A percentile compares a stretch with the other conserved stretches of the same genome.
phyloP scores from a whole-genome alignment of 2,888 invertebrate species.

The Anagyrus pseudococci region DNA sequence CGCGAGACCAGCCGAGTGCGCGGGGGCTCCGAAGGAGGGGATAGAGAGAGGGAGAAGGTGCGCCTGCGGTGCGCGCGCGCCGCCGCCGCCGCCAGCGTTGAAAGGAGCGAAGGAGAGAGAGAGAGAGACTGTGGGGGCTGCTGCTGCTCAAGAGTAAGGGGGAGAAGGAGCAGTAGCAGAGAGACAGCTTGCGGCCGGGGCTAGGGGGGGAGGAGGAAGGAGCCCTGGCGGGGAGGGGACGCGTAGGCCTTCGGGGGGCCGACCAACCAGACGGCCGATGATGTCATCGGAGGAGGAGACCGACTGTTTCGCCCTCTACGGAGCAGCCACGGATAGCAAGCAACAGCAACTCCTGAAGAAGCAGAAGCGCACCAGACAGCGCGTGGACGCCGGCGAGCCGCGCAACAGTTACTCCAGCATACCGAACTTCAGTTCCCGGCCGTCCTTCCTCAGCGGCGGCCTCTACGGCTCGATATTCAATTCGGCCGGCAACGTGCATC shows the following conservation, averaged over 20 bases:
- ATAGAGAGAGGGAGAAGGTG: background rate
- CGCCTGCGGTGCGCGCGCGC: background rate
- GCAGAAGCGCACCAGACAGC: constrained; percentile 92
- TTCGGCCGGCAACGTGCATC: constrained; percentile 66
- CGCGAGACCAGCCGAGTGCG: constrained; percentile 18
- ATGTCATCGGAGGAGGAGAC: constrained; percentile 98
- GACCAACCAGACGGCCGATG: constrained; percentile 77
- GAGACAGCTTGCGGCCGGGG: constrained; percentile 10
- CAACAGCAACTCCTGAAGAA: constrained; percentile 81
- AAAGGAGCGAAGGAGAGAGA: background rate
- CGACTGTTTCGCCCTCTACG: constrained; percentile 92
- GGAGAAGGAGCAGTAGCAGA: constrained; percentile 41
- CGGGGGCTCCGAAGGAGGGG: constrained; percentile 25
- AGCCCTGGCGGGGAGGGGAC: constrained; percentile 69
- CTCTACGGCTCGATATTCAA: constrained; percentile 87
- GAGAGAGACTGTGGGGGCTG: background rate
- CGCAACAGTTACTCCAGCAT: constrained; percentile 90
- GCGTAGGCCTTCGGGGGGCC: constrained; percentile 82
- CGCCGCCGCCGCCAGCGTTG: background rate
- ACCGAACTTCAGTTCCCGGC: constrained; percentile 78
- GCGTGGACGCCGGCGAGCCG: constrained; percentile 95
- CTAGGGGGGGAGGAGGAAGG: constrained; percentile 46
- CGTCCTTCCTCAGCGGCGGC: constrained; percentile 83
- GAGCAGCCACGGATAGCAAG: constrained; percentile 70
- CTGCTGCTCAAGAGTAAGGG: constrained; percentile 34